Base-by-base conservation (phyloP, 2,888 invertebrate species). In the Phalera bucephala region DNA sequence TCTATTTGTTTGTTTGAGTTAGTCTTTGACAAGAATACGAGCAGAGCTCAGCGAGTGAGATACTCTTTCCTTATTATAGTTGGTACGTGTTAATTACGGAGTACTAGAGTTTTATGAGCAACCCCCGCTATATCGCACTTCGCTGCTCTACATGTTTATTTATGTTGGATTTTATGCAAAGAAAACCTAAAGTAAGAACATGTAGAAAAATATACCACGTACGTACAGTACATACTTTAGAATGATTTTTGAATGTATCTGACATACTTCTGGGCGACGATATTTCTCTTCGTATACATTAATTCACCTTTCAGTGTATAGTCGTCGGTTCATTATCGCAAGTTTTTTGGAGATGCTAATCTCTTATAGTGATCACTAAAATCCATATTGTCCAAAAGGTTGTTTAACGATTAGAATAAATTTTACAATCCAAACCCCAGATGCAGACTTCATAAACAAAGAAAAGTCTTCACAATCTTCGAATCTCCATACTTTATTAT, bases 61-160 rank as follows among this genome's bases (percentile, higher is more conserved):
- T 65, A 65, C 65, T 73, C 68, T 67, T 75, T 71, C 67, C 65
- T 67, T 64, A 65, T 64, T 60, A 69, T 61, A 49, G 34, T 47
- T 50, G 47, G 52, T 59, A 67, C 67, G 73, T 76, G 74, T 67
- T 75, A 74, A 75, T 76, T 74, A 72, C 70, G 54, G 47, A 59
- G 54, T 57, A 58, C 63, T 59, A 65, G 47, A 52, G 64, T 72
- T 75, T 72, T 74, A 73, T 62, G 72, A 59, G 46, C 41, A 25
- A 49, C 53, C 34, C 54, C 50, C 56, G 57, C 60, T 66, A 44
- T 41, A 19, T 27, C 27, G 8, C 5, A 14, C 27, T 14, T 27
- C 13, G 13, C 14, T 27, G 14, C 14, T 49, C 43, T 36, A 45
- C 49, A 37, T 45, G 44, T 41, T 45, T 44, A 17, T n/a, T n/a